Conservation (phyloP, 2,797 vertebrate species). For the Darevskia mixta region DNA sequence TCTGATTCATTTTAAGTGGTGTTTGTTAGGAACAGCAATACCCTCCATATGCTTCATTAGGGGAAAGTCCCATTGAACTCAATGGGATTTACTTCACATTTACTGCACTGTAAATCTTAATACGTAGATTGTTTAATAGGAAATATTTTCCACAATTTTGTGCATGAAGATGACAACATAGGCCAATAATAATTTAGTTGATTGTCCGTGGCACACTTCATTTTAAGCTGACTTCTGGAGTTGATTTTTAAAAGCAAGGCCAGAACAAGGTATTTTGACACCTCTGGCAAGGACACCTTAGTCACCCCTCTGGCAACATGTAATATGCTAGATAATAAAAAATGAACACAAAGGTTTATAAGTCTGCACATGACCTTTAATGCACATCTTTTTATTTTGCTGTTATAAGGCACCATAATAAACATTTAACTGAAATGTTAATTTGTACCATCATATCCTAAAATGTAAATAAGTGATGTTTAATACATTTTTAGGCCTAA, state of each 20-base stretch:
- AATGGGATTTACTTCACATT: background rate
- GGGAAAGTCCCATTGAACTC: background rate
- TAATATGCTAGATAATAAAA: background rate
- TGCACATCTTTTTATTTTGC: background rate
- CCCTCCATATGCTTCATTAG: constrained; percentile 7
- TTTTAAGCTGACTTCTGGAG: constrained; percentile 9
- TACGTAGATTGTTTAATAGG: constrained; percentile 11
- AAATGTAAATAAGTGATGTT: too few species aligned
- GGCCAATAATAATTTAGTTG: constrained; percentile 9
- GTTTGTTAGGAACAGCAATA: background rate
- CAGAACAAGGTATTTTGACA: background rate
- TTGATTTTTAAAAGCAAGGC: background rate
- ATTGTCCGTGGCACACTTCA: constrained; percentile 41
- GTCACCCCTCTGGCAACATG: background rate
- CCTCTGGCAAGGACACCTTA: background rate
- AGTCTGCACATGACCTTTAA: background rate
- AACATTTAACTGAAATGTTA: background rate
- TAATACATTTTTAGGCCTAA: too few species aligned
- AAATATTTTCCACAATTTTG: constrained; percentile 37
- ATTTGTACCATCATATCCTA: too few species aligned
- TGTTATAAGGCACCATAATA: background rate
- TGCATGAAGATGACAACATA: constrained; percentile 28
- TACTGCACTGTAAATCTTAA: background rate
- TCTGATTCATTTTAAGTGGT: background rate
- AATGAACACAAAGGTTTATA: background rate